Conservation (phyloP, 2,113 vertebrate genomes). For the Cardinalis cardinalis region DNA sequence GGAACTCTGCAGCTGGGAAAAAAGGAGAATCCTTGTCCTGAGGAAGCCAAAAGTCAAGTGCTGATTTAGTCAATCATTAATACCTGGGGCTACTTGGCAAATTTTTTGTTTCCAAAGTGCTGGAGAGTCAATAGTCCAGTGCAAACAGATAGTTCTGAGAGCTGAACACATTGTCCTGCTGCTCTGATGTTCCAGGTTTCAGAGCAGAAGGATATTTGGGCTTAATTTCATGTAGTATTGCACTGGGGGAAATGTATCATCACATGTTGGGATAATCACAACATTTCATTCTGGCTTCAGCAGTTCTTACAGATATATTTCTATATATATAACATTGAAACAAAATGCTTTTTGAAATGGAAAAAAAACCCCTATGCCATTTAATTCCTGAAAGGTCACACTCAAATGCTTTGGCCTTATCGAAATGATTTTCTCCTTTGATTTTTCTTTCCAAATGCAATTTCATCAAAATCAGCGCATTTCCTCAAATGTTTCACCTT, state of each 20-base stretch:
- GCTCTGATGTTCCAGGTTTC: background rate
- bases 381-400: constrained; percentile 62
- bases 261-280: constrained; percentile 10
- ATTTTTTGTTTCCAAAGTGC: background rate
- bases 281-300: background rate
- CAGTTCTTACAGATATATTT: background rate
- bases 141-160: background rate
- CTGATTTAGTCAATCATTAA: background rate
- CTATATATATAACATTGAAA: background rate
- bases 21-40: background rate
- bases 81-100: background rate
- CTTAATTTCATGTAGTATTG: background rate
- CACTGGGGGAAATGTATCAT: background rate
- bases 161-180: background rate
- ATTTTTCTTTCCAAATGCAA: constrained; percentile 68
- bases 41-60: background rate
- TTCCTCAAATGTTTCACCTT: constrained; percentile 57
- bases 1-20: background rate
- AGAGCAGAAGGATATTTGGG: background rate
- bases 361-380: constrained; percentile 24
- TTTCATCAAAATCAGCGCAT: constrained; percentile 33
- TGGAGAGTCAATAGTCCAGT: background rate
- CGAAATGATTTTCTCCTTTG: constrained; percentile 60
- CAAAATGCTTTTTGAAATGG: constrained; percentile 40
- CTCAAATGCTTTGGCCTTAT: constrained; percentile 64